These are phyloP conservation scores for Halictus quadricinctus DNA, from an alignment of 2,888 invertebrate genomes.

Conservation along the genomic window DNA sequence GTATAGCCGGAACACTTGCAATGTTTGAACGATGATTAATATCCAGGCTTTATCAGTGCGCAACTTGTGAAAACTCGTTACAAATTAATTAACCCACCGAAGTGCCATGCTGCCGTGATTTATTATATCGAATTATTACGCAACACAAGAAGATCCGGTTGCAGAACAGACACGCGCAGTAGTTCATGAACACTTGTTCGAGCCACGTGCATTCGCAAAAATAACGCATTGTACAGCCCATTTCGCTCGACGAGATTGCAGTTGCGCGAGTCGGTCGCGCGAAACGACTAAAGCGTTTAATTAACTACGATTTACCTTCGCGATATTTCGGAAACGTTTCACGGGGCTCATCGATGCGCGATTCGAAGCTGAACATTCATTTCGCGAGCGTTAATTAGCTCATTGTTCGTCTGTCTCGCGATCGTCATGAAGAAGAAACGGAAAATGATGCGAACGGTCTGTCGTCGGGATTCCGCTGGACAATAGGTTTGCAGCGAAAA, in stretches of 20 bases:
- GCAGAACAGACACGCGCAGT: not conserved
- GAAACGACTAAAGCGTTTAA: constrained; percentile 11
- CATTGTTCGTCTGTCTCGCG: not conserved
- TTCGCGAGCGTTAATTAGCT: constrained; percentile 19
- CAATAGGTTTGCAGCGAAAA: constrained; percentile 11
- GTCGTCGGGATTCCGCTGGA: not conserved
- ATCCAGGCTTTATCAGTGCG: constrained; percentile 56
- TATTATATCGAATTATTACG: constrained; percentile 49
- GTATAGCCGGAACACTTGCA: constrained; percentile 26
- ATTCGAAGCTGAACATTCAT: constrained; percentile 17
- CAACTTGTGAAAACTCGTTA: constrained; percentile 68
- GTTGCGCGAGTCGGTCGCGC: not conserved
- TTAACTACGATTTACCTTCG: not conserved
- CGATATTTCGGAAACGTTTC: not conserved
- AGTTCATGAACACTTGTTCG: constrained; percentile 1
- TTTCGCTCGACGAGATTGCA: not conserved
- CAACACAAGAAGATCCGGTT: constrained; percentile 11
- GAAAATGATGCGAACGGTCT: not conserved
- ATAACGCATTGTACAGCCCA: not conserved
- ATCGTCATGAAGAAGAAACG: not conserved
- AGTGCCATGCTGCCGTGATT: constrained; percentile 60
- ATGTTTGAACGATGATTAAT: constrained; percentile 67
- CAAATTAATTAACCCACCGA: constrained; percentile 70
- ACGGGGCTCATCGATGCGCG: not conserved
- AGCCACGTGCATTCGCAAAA: not conserved